Conservation (phyloP, 2,888 invertebrate species). For the Argyresthia goedartella region DNA sequence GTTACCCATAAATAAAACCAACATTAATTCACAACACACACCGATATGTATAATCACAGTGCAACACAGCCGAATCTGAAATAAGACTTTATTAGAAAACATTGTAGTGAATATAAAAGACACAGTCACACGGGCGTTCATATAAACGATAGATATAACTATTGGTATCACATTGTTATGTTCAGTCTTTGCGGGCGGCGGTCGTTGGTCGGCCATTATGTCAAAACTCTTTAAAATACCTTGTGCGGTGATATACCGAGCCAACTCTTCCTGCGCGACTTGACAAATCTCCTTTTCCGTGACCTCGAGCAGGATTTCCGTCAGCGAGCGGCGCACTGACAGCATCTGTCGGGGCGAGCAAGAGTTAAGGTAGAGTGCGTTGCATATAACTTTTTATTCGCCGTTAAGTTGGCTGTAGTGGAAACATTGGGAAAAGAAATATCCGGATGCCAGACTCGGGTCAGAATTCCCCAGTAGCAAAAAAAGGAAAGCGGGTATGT, state of each 20-base stretch:
- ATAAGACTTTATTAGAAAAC: constrained; percentile 66
- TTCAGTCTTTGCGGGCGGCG: neutral
- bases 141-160: too few species aligned
- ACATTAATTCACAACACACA: too few species aligned
- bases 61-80: constrained; percentile 62
- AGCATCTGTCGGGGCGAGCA: constrained; percentile 84
- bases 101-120: too few species aligned
- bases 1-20: constrained; percentile 75
- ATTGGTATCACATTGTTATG: too few species aligned
- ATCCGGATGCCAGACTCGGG: too few species aligned
- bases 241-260: constrained; percentile 85
- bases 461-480: too few species aligned
- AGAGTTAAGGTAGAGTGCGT: neutral
- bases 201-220: constrained; percentile 35
- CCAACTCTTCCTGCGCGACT: constrained; percentile 88
- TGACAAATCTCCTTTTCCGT: constrained; percentile 90
- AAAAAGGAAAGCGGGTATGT: too few species aligned
- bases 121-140: too few species aligned
- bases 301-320: constrained; percentile 94
- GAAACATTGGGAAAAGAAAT: too few species aligned
- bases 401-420: too few species aligned
- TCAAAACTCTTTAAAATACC: constrained; percentile 82
- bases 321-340: constrained; percentile 88
- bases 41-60: too few species aligned
- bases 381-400: too few species aligned